phyloP scores from a whole-genome alignment of 1,140 invertebrate species.

The Panonychus citri region DNA sequence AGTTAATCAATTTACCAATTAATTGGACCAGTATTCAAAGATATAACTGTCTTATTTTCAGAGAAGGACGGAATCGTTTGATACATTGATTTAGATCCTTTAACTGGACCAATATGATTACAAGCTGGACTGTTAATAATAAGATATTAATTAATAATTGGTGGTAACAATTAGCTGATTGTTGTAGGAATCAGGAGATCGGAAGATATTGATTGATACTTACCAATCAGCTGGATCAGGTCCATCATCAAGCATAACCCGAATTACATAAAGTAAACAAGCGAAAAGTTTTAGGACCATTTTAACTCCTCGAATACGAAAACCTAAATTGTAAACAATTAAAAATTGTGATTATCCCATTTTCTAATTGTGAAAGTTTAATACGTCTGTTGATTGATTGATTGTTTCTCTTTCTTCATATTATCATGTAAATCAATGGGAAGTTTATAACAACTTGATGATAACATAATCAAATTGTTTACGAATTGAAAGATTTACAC shows the following conservation, averaged over 20 bases:
- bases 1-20: background rate
- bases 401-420: too few species aligned
- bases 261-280: conserved; percentile 80
- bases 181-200: too few species aligned
- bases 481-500: too few species aligned
- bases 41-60: background rate
- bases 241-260: conserved; percentile 66
- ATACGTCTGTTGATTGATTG: too few species aligned
- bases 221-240: conserved; percentile 63
- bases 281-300: conserved; percentile 84
- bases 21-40: background rate
- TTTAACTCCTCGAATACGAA: conserved; percentile 88
- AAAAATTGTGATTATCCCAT: conserved; percentile 1
- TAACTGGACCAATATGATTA: background rate
- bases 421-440: too few species aligned
- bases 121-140: too few species aligned
- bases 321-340: conserved; percentile 49
- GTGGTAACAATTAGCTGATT: too few species aligned
- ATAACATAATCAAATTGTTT: too few species aligned
- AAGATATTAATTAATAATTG: too few species aligned
- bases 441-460: too few species aligned
- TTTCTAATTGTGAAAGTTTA: too few species aligned
- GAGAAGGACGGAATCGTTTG: background rate
- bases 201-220: conserved; percentile 18
- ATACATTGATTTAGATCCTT: background rate